Evolutionary conservation across 2,797 vertebrate genomes (phyloP).

Genomic region (Crenichthys baileyi): DNA sequence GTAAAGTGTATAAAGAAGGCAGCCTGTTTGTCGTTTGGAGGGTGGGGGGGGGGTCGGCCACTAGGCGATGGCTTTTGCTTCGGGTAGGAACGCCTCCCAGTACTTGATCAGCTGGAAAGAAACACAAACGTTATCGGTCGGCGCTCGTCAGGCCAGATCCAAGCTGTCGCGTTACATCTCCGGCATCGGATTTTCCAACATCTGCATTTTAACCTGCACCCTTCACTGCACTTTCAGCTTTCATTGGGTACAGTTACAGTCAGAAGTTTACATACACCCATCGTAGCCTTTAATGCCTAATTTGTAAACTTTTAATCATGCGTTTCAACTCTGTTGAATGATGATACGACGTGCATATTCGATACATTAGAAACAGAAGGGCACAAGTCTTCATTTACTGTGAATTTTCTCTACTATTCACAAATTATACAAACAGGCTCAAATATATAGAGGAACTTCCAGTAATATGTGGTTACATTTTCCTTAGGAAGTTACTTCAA

Average conservation of each 20-base stretch:
- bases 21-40: conserved; percentile 60
- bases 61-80: conserved; percentile 98
- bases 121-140: background rate
- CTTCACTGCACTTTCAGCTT: too few relatives aligned
- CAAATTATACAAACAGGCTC: background rate
- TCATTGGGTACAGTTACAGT: background rate
- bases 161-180: background rate
- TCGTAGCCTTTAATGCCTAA: background rate
- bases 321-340: too few relatives aligned
- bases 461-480: too few relatives aligned
- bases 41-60: conserved; percentile 42
- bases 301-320: background rate
- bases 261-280: background rate
- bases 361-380: too few relatives aligned
- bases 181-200: too few relatives aligned
- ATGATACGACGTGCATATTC: too few relatives aligned
- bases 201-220: too few relatives aligned
- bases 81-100: conserved; percentile 98
- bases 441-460: too few relatives aligned
- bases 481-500: too few relatives aligned
- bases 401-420: too few relatives aligned
- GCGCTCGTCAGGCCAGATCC: background rate
- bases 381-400: background rate
- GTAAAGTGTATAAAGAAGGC: conserved; percentile 88
- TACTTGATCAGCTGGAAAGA: conserved; percentile 91